A percentile compares a stretch with the other conserved stretches of the same genome.
Evolutionary conservation across 2,113 vertebrate genomes (phyloP).

Genomic region (Puntigrus tetrazona): DNA sequence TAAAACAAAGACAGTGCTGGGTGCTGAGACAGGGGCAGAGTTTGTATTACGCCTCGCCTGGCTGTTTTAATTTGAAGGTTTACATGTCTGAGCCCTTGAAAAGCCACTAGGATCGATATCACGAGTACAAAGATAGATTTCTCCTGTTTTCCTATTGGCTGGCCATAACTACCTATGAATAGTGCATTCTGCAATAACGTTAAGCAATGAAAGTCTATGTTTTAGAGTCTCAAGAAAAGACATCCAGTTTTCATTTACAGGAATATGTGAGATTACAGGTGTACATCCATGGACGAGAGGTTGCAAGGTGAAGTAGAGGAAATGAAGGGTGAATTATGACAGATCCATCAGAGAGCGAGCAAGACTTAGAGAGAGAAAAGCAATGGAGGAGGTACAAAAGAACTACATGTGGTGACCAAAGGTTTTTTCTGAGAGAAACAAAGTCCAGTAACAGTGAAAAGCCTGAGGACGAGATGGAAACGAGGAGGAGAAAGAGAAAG

Average conservation of each 20-base stretch:
- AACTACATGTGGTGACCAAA: neutral
- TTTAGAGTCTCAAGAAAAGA: constrained; percentile 7
- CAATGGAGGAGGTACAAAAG: neutral
- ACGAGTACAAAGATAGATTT: neutral
- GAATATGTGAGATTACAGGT: neutral
- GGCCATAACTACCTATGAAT: constrained; percentile 21
- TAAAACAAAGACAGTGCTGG: neutral
- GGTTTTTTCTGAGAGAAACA: constrained; percentile 26
- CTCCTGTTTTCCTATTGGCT: neutral
- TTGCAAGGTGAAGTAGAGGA: constrained; percentile 8
- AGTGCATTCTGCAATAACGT: constrained; percentile 27
- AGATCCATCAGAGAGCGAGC: constrained; percentile 1
- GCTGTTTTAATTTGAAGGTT: neutral
- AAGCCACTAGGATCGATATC: neutral
- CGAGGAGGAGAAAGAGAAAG: neutral
- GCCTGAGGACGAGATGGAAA: constrained; percentile 4
- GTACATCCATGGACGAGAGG: neutral
- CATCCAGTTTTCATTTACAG: neutral
- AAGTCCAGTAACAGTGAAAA: constrained; percentile 31
- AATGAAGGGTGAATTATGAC: constrained; percentile 20
- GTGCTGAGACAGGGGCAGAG: neutral
- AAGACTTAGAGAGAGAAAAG: neutral
- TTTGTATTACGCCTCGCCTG: neutral
- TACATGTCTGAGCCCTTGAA: neutral
- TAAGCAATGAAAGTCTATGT: neutral